phyloP scores from a whole-genome alignment of 2,888 invertebrate species.

The Ramazzottius varieornatus region DNA sequence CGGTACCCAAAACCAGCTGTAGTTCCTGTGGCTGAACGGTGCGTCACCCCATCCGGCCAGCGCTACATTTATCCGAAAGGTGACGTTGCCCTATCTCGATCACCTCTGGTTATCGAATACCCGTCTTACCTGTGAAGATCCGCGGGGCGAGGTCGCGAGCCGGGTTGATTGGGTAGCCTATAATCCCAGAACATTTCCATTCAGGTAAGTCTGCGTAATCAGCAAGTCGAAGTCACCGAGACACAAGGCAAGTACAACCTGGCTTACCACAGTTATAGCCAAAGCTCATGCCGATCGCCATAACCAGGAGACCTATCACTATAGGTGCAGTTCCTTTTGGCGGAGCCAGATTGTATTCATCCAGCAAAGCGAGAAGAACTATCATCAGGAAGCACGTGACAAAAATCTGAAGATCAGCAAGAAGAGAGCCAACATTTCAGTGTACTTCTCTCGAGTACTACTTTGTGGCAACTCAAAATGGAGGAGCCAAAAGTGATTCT shows the following conservation, averaged over 20 bases:
- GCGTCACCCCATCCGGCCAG: constrained; percentile 19
- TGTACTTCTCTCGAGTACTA: too few species aligned
- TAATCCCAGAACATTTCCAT: too few species aligned
- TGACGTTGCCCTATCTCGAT: too few species aligned
- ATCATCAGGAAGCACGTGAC: background rate
- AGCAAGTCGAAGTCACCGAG: too few species aligned
- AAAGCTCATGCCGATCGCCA: constrained; percentile 26
- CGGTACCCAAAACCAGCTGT: constrained; percentile 22
- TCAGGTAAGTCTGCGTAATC: too few species aligned
- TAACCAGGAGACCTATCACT: constrained; percentile 23
- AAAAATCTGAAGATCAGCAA: background rate
- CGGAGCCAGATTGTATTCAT: constrained; percentile 10
- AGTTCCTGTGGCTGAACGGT: constrained; percentile 16
- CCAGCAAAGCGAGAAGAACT: constrained; percentile 18
- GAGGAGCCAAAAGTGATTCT: background rate
- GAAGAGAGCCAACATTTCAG: too few species aligned
- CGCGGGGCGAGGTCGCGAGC: constrained; percentile 32
- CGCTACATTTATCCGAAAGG: constrained; percentile 17
- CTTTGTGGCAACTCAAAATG: too few species aligned
- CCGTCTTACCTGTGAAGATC: constrained; percentile 18
- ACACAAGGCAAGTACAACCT: too few species aligned
- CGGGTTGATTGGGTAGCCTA: constrained; percentile 30
- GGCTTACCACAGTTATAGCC: constrained; percentile 28
- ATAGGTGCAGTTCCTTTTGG: constrained; percentile 14
- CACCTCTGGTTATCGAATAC: too few species aligned